phyloP scores from a whole-genome alignment of 2,113 vertebrate genomes.

The Pristiophorus japonicus region DNA sequence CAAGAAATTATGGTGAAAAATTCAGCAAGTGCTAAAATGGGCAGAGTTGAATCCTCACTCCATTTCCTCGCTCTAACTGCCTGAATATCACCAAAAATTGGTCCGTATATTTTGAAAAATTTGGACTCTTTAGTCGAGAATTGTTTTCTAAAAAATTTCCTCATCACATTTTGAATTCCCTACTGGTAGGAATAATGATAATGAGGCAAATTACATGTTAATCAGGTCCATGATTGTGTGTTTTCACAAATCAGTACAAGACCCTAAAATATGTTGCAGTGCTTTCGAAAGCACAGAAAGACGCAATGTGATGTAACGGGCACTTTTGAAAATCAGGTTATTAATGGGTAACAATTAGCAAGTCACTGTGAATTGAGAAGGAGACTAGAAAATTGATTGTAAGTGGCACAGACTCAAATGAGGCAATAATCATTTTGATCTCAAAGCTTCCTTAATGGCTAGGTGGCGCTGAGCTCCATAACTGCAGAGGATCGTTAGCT shows the following conservation, averaged over 20 bases:
- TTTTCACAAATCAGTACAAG: constrained; percentile 1
- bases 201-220: constrained; percentile 22
- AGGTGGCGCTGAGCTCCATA: not conserved
- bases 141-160: not conserved
- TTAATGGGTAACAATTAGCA: not conserved
- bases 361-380: constrained; percentile 18
- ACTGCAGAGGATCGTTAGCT: not conserved
- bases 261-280: not conserved
- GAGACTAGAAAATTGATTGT: constrained; percentile 7
- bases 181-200: not conserved
- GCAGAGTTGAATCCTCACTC: not conserved
- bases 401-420: not conserved
- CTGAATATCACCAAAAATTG: not conserved
- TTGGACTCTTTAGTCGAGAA: not conserved
- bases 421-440: constrained; percentile 23
- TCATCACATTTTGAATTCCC: not conserved
- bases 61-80: not conserved
- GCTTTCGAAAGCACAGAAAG: not conserved
- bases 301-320: not conserved
- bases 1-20: not conserved
- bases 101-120: not conserved
- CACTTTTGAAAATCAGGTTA: not conserved
- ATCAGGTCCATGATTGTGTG: constrained; percentile 1
- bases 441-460: not conserved
- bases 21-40: not conserved